These are phyloP conservation scores for Drosophila elegans DNA, from an alignment of 1,140 invertebrate species.

Conservation along the genomic window DNA sequence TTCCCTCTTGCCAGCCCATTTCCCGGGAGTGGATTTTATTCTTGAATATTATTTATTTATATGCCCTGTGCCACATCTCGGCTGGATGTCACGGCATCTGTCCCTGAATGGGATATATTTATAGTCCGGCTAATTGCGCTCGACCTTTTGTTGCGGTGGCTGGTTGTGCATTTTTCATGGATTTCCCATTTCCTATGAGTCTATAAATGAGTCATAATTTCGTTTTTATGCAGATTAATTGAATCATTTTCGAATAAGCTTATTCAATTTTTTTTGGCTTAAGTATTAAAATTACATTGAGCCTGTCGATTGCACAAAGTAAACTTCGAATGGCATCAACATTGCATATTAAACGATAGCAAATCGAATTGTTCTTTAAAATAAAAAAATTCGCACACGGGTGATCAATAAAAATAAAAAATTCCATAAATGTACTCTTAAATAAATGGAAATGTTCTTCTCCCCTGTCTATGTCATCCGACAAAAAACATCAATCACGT, in stretches of 20 bases:
- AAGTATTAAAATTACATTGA: conserved; percentile 43
- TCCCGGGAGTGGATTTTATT: conserved; percentile 21
- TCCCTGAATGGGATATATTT: conserved; percentile 34
- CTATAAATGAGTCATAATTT: conserved; percentile 3
- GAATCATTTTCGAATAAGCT: conserved; percentile 37
- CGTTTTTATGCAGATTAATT: conserved; percentile 40
- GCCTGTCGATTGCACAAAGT: conserved; percentile 44
- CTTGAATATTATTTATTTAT: conserved; percentile 42
- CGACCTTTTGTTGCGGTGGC: conserved; percentile 44
- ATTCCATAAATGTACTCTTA: conserved; percentile 1
- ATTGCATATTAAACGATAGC: conserved; percentile 17
- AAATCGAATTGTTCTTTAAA: conserved; percentile 10
- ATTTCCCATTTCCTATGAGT: conserved; percentile 29
- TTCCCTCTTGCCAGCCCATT: background rate
- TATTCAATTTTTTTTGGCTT: conserved; percentile 43
- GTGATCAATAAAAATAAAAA: background rate
- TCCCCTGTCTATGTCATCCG: background rate
- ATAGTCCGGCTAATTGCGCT: conserved; percentile 39
- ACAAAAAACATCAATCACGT: conserved; percentile 29
- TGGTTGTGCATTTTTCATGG: conserved; percentile 35
- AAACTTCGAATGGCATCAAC: conserved; percentile 29
- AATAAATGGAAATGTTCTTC: conserved; percentile 19
- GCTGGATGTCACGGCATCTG: conserved; percentile 13
- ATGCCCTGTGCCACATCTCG: conserved; percentile 1
- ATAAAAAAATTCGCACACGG: conserved; percentile 6